Conservation (phyloP, 2,797 vertebrate species). For the Labroides dimidiatus region DNA sequence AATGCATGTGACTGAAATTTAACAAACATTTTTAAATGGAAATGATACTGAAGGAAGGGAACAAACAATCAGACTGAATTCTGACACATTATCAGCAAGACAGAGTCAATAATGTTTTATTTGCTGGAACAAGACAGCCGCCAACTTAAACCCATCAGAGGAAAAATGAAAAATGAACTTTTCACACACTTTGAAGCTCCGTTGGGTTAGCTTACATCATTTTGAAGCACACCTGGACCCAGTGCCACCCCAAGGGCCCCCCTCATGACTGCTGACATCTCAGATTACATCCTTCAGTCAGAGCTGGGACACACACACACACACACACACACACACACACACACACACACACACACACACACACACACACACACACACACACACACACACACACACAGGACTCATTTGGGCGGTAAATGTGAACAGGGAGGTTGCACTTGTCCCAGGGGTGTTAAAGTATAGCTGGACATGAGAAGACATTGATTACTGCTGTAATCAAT, state of each 20-base stretch:
- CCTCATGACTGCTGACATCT: slow-evolving; percentile 30
- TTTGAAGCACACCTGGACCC: slow-evolving; percentile 58
- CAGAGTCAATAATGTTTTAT: background rate
- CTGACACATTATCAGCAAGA: background rate
- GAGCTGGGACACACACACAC: slow-evolving; percentile 23
- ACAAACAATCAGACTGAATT: background rate
- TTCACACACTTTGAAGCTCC: slow-evolving; percentile 10
- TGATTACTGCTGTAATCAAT: slow-evolving; percentile 61
- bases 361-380: slow-evolving; percentile 19
- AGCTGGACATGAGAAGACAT: slow-evolving; percentile 37
- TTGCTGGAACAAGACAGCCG: background rate
- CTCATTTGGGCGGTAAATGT: slow-evolving; percentile 12
- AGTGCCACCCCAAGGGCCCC: slow-evolving; percentile 8
- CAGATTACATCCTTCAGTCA: slow-evolving; percentile 56
- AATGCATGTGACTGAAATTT: background rate
- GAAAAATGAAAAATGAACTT: slow-evolving; percentile 8
- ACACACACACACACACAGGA: slow-evolving; percentile 2
- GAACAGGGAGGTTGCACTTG: slow-evolving; percentile 6
- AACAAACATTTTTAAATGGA: background rate
- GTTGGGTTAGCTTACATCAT: slow-evolving; percentile 26
- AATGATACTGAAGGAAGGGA: background rate
- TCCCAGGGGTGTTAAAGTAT: slow-evolving; percentile 35
- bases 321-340: slow-evolving; percentile 6
- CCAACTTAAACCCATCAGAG: slow-evolving; percentile 5
- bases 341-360: slow-evolving; percentile 19